These are phyloP conservation scores for Leucophora obtusa DNA, from an alignment of 2,888 invertebrate genomes.

Conservation along the genomic window DNA sequence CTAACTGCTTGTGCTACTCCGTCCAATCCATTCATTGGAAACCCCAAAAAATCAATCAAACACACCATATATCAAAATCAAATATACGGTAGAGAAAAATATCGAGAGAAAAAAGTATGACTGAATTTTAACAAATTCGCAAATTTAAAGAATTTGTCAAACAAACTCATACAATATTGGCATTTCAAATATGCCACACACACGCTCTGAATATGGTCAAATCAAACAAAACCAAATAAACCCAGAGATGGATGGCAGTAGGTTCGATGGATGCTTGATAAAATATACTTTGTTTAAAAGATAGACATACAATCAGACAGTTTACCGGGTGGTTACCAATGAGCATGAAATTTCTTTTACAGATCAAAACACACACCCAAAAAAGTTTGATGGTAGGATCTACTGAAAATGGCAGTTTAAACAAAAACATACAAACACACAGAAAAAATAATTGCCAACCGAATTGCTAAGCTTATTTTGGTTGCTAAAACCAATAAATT, in stretches of 20 bases:
- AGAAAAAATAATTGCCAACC: too few species aligned
- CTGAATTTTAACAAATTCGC: conserved; percentile 65
- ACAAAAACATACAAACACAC: too few species aligned
- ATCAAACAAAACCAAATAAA: conserved; percentile 66
- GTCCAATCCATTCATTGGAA: conserved; percentile 6
- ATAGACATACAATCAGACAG: conserved; percentile 33
- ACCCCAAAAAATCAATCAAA: conserved; percentile 7
- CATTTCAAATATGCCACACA: conserved; percentile 75
- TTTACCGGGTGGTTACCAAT: conserved; percentile 58
- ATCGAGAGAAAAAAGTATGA: conserved; percentile 42
- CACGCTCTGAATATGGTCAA: conserved; percentile 67
- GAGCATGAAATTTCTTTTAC: conserved; percentile 44
- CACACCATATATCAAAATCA: conserved; percentile 29
- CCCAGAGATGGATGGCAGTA: conserved; percentile 3
- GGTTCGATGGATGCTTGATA: neutral
- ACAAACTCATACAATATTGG: conserved; percentile 66
- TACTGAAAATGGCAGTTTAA: too few species aligned
- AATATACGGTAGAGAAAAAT: conserved; percentile 49
- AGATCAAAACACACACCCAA: conserved; percentile 21
- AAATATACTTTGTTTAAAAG: conserved; percentile 17
- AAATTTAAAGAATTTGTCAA: conserved; percentile 75
- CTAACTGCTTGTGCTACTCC: conserved; percentile 22
- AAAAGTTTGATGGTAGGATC: too few species aligned
- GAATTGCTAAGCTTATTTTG: too few species aligned
- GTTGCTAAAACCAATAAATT: too few species aligned